Conservation (phyloP, 1,140 invertebrate species). For the Drosophila dunni region DNA sequence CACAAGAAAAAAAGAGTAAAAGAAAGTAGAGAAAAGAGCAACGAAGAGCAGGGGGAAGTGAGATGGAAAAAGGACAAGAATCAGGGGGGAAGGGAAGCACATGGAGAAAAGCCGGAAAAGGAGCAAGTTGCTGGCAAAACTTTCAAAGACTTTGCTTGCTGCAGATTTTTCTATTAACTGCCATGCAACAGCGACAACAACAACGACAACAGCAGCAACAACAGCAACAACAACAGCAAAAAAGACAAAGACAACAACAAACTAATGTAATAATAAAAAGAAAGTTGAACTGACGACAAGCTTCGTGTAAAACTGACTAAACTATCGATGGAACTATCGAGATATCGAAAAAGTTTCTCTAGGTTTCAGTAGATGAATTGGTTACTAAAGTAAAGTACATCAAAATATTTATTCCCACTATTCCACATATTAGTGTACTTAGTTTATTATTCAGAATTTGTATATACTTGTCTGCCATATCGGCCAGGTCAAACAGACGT, state of each 20-base stretch:
- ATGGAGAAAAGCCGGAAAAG: not conserved
- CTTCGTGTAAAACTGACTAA: not conserved
- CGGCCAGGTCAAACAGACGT: too few species aligned
- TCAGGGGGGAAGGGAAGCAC: not conserved
- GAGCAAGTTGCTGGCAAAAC: slow-evolving; percentile 32
- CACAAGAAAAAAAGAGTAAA: not conserved
- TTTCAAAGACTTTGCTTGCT: slow-evolving; percentile 67
- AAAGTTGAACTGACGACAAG: slow-evolving; percentile 39
- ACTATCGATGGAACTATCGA: too few species aligned
- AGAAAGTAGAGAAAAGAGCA: slow-evolving; percentile 35
- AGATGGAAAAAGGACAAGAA: not conserved
- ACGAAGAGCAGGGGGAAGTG: not conserved
- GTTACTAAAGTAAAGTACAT: too few species aligned
- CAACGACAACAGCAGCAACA: slow-evolving; percentile 38
- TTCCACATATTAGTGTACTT: too few species aligned
- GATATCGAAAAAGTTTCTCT: too few species aligned
- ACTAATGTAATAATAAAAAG: slow-evolving; percentile 71
- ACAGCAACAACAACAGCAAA: slow-evolving; percentile 44
- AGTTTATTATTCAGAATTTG: too few species aligned
- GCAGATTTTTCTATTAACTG: slow-evolving; percentile 79
- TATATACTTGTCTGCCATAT: too few species aligned
- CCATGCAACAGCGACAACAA: slow-evolving; percentile 46
- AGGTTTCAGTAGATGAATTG: too few species aligned
- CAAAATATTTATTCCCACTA: too few species aligned
- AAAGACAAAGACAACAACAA: slow-evolving; percentile 34